Conservation (phyloP, 2,888 invertebrate species). For the Ferrisia virgata region DNA sequence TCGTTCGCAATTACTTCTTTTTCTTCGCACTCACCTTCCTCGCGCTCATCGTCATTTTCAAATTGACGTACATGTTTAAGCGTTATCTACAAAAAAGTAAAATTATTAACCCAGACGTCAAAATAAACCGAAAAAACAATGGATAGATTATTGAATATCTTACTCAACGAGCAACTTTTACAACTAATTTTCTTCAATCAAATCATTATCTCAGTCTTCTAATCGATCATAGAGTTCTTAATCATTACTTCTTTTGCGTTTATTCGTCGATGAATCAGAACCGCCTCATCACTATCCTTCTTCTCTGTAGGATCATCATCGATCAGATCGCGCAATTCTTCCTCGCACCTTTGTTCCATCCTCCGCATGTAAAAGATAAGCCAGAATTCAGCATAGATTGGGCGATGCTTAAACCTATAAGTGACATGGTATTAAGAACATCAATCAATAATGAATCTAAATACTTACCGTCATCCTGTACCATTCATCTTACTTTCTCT, state of each 20-base stretch:
- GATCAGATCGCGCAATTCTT: conserved; percentile 91
- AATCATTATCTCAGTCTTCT: conserved; percentile 97
- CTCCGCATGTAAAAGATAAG: conserved; percentile 57
- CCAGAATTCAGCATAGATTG: background rate
- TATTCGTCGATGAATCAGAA: conserved; percentile 68
- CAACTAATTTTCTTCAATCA: conserved; percentile 97
- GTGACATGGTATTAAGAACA: background rate
- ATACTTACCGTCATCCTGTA: conserved; percentile 68
- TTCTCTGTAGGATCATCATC: conserved; percentile 91
- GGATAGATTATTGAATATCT: conserved; percentile 51
- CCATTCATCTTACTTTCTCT: conserved; percentile 64
- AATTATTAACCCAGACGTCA: too few relatives aligned
- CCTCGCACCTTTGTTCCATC: conserved; percentile 78
- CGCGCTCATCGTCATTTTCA: conserved; percentile 82
- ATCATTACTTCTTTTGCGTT: conserved; percentile 74
- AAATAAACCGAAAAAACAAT: background rate
- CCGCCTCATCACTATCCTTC: conserved; percentile 79
- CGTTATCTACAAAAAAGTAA: conserved; percentile 64
- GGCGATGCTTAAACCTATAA: background rate
- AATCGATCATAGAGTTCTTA: conserved; percentile 85
- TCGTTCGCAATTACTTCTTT: conserved; percentile 86
- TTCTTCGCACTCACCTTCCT: conserved; percentile 71
- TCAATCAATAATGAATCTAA: background rate
- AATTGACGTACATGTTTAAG: conserved; percentile 80
- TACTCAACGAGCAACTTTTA: conserved; percentile 84